These are phyloP conservation scores for Hololepta plana DNA, from an alignment of 2,888 invertebrate genomes.

Conservation along the genomic window DNA sequence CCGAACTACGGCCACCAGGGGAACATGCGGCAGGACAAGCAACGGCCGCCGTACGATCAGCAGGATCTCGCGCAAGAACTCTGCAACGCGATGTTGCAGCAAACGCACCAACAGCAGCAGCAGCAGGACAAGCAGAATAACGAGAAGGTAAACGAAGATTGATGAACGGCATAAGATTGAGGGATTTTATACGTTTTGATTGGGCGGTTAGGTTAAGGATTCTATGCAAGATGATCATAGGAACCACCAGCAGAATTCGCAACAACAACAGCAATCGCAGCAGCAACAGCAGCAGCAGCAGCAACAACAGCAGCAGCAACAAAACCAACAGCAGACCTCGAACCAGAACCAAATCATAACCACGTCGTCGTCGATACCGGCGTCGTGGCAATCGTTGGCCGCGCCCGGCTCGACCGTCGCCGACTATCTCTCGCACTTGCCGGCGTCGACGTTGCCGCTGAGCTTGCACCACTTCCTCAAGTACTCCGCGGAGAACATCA, in stretches of 20 bases:
- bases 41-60: conserved; percentile 20
- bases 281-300: conserved; percentile 12
- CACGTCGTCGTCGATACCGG: conserved; percentile 29
- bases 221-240: conserved; percentile 6
- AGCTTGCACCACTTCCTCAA: conserved; percentile 71
- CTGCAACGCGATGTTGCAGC: conserved; percentile 22
- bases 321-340: conserved; percentile 12
- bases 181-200: too few relatives aligned
- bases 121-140: conserved; percentile 13
- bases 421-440: conserved; percentile 66
- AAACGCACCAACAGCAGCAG: conserved; percentile 15
- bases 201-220: too few relatives aligned
- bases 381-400: conserved; percentile 50
- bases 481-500: conserved; percentile 60
- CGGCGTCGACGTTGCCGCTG: conserved; percentile 52
- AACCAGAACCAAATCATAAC: conserved; percentile 27
- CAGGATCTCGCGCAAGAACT: conserved; percentile 23
- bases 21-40: conserved; percentile 21
- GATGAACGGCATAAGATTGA: too few relatives aligned
- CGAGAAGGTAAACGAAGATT: conserved; percentile 16
- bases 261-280: conserved; percentile 10
- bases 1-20: conserved; percentile 18
- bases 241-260: conserved; percentile 6
- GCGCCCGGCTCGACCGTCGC: conserved; percentile 58
- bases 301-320: conserved; percentile 11